A percentile compares a stretch with the other conserved stretches of the same genome.
phyloP scores from a whole-genome alignment of 1,140 invertebrate genomes.

The Arion vulgaris region DNA sequence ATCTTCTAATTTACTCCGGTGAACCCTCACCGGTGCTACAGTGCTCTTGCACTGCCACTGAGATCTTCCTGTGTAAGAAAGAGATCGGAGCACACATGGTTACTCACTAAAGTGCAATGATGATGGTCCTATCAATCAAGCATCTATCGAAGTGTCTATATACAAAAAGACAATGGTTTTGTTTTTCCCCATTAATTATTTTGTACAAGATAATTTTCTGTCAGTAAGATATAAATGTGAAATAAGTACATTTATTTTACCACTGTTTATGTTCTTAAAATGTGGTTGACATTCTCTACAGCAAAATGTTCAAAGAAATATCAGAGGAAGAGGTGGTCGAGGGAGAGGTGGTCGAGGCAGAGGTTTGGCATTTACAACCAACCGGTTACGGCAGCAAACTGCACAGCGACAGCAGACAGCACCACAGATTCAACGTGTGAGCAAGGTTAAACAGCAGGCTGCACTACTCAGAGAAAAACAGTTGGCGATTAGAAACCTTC shows the following conservation, averaged over 20 bases:
- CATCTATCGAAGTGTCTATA: too few relatives aligned
- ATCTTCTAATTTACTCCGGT: too few relatives aligned
- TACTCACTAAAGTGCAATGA: too few relatives aligned
- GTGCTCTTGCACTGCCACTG: too few relatives aligned
- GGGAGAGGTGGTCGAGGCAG: not conserved
- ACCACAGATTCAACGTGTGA: not conserved
- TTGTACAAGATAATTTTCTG: too few relatives aligned
- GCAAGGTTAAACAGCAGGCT: conserved; percentile 10
- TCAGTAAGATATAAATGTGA: too few relatives aligned
- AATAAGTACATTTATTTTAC: not conserved
- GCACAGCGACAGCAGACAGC: not conserved
- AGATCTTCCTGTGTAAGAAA: too few relatives aligned
- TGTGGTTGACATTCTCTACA: not conserved
- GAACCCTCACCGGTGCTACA: too few relatives aligned
- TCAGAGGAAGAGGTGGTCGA: not conserved
- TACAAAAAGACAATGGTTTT: too few relatives aligned
- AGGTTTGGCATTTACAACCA: not conserved
- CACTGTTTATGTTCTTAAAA: not conserved
- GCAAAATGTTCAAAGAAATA: not conserved
- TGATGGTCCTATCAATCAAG: too few relatives aligned
- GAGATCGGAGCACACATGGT: too few relatives aligned
- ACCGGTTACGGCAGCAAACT: not conserved
- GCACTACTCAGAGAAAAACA: conserved; percentile 15
- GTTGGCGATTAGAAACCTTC: conserved; percentile 17
- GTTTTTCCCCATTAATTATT: too few relatives aligned